Conservation (phyloP, 2,888 invertebrate species). For the Anthoptus insignis region DNA sequence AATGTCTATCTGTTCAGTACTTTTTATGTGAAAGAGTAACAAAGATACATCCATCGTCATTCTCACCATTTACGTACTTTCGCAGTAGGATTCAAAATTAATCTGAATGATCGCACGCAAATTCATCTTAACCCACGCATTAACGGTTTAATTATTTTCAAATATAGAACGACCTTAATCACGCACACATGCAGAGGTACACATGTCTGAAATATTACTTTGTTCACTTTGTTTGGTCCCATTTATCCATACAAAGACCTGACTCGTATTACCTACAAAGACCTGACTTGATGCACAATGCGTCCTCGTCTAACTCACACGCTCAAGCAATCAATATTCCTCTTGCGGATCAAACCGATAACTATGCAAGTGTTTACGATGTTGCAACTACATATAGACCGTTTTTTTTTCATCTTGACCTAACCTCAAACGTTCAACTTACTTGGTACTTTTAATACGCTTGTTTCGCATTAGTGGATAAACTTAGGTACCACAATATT, state of each 20-base stretch:
- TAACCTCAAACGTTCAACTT: too few relatives aligned
- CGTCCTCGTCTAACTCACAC: constrained; percentile 33
- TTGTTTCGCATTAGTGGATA: too few relatives aligned
- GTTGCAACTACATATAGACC: constrained; percentile 8
- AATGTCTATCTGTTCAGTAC: too few relatives aligned
- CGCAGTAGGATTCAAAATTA: too few relatives aligned
- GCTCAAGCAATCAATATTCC: constrained; percentile 33
- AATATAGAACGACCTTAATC: constrained; percentile 22
- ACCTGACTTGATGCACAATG: constrained; percentile 4
- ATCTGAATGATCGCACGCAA: too few relatives aligned
- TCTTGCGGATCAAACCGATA: constrained; percentile 8
- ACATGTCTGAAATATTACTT: neutral
- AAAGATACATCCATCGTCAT: too few relatives aligned
- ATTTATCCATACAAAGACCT: constrained; percentile 31
- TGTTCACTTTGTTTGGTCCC: constrained; percentile 21
- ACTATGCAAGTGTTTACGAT: constrained; percentile 18
- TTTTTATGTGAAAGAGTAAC: too few relatives aligned
- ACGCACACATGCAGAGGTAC: constrained; percentile 10
- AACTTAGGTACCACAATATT: too few relatives aligned
- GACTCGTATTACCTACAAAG: constrained; percentile 30
- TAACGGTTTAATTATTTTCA: neutral
- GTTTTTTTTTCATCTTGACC: too few relatives aligned
- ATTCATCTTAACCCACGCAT: neutral
- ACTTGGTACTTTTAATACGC: too few relatives aligned
- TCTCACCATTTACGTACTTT: too few relatives aligned